Percentiles rank a stretch among this genome's conserved stretches.
Conservation (phyloP, 2,113 vertebrate genomes). For the Notarius quadriscutis region DNA sequence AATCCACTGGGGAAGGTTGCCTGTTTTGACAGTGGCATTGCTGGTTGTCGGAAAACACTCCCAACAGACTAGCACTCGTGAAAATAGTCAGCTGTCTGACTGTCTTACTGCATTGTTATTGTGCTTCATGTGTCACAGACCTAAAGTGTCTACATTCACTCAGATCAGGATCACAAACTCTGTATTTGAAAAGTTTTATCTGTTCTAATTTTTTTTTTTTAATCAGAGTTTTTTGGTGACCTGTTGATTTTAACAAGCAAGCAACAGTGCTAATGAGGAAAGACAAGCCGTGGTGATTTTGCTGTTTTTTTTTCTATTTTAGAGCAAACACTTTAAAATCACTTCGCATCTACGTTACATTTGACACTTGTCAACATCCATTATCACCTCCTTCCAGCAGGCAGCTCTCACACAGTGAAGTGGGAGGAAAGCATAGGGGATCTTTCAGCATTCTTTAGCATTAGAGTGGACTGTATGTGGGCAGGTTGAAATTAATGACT, state of each 20-base stretch:
- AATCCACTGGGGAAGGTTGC: neutral
- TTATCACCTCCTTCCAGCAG: conserved; percentile 30
- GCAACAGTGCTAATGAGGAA: neutral
- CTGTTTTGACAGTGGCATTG: conserved; percentile 19
- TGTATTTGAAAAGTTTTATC: neutral
- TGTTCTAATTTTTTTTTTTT: neutral
- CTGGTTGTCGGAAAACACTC: neutral
- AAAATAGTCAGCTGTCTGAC: conserved; percentile 41
- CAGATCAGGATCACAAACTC: neutral
- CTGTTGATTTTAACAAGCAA: neutral
- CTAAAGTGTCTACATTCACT: neutral
- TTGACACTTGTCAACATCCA: conserved; percentile 9
- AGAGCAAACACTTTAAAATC: neutral
- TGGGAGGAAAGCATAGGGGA: conserved; percentile 15
- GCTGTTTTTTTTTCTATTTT: neutral
- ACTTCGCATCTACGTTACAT: conserved; percentile 1
- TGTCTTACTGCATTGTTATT: no score
- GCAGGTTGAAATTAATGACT: neutral
- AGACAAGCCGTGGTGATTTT: neutral
- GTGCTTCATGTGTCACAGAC: neutral
- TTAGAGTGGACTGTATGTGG: neutral
- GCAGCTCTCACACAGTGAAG: conserved; percentile 20
- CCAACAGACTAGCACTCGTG: conserved; percentile 45
- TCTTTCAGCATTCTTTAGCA: conserved; percentile 5
- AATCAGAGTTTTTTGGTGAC: no score